Percentiles rank a stretch among this genome's conserved stretches.
These are phyloP conservation scores for Eudyptes chrysolophus DNA, from an alignment of 2,113 vertebrate genomes.

Conservation along the genomic window DNA sequence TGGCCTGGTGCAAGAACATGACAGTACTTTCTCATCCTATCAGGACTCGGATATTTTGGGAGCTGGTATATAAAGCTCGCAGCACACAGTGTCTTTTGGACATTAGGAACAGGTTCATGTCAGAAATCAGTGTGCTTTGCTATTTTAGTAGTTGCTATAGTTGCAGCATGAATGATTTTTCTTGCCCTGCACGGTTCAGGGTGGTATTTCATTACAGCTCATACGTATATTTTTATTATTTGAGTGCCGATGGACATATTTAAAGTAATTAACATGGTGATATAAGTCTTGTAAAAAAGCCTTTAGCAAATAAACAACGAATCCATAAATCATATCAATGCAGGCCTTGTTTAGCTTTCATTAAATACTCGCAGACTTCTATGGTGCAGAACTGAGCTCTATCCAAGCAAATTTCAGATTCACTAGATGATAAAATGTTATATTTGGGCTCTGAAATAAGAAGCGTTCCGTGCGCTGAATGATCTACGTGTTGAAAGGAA, in stretches of 20 bases:
- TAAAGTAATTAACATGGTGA: background rate
- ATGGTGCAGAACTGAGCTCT: background rate
- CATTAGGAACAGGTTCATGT: conserved; percentile 44
- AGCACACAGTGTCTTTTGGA: conserved; percentile 55
- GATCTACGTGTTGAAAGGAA: background rate
- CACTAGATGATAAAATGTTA: background rate
- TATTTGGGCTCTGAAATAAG: background rate
- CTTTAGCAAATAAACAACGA: conserved; percentile 1
- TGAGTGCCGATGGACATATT: background rate
- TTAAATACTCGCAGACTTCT: background rate
- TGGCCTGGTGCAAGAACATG: conserved; percentile 83
- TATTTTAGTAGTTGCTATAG: conserved; percentile 63
- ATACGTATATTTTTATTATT: background rate
- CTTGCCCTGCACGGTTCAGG: background rate
- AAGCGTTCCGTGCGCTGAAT: background rate
- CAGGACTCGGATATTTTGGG: conserved; percentile 88
- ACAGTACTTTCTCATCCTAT: conserved; percentile 82
- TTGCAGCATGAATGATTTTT: conserved; percentile 4
- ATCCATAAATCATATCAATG: background rate
- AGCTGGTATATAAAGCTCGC: conserved; percentile 85
- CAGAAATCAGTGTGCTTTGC: conserved; percentile 40
- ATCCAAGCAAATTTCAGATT: background rate
- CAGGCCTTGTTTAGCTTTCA: background rate
- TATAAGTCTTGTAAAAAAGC: background rate
- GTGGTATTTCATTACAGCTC: background rate